Evolutionary conservation across 2,113 vertebrate species (phyloP), one percentile per base, ranked within the genome.

Genomic region (Egretta garzetta): DNA sequence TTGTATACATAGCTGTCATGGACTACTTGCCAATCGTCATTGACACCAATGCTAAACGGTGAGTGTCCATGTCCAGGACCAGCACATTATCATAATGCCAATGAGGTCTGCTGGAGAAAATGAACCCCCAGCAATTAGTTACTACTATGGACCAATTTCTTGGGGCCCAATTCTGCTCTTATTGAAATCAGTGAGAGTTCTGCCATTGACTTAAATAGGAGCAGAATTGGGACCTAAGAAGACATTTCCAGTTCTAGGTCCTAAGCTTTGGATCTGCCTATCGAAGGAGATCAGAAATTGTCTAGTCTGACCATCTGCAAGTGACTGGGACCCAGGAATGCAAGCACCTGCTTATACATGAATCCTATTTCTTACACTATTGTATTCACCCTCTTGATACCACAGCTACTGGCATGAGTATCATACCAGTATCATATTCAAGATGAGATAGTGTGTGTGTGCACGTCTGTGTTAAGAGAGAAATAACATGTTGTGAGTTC

Each of bases 1-100:
- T 99, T 52, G 98, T 99, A 39, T 99, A 99, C 70, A 99, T 99
- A 37, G 99, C 99, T 27, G 98, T 99, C 94, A 99, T 97, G 21
- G 99, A 99, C 95, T 99, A 99, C 95, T 91, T 99, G 96, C 99
- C 99, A 0, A 98, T 99, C 27, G 86, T 99, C 94, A 98, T 96
- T 32, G 98, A 97, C 97, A 98, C 97, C 27, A 98, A 94, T 3
- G 91, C 98, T 77, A 97, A 98, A 94, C 98, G 98, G 99, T 99
- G 88, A 90, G 67, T 33, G 53, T 37, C 39, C 20, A 2, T 14
- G 4, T 6, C 28, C 60, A n/a, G 14, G 10, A 26, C 12, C 15
- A 39, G 52, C 53, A 43, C 21, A 5, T 32, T 10, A 14, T 28
- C 60, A 12, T 8, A 72, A 21, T 47, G n/a, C 53, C 52, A 58